These are phyloP conservation scores for Phylloscopus trochiloides DNA, from an alignment of 2,113 vertebrate species.

Conservation along the genomic window DNA sequence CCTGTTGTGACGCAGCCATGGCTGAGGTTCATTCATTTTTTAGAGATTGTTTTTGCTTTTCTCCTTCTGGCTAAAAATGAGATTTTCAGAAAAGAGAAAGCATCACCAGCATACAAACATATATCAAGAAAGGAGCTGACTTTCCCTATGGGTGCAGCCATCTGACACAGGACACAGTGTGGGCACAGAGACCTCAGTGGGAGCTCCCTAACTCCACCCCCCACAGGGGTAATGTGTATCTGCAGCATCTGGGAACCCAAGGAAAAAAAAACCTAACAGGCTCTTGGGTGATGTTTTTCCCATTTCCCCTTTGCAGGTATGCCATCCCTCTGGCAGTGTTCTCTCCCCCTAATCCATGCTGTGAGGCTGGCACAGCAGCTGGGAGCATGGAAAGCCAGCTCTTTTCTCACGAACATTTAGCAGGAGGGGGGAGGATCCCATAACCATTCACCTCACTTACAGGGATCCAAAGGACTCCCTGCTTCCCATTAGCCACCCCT, in stretches of 20 bases:
- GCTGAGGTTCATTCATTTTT: constrained; percentile 25
- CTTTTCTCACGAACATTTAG: not conserved
- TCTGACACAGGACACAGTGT: not conserved
- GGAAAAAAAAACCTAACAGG: not conserved
- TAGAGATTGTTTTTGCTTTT: not conserved
- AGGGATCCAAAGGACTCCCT: not conserved
- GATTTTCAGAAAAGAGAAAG: not conserved
- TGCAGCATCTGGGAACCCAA: not conserved
- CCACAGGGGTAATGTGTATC: accelerated
- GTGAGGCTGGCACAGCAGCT: not conserved
- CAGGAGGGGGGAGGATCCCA: not conserved
- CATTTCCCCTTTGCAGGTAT: not conserved
- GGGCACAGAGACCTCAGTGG: accelerated
- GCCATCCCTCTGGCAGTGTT: not conserved
- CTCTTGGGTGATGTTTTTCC: not conserved
- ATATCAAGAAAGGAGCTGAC: not conserved
- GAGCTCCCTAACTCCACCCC: not conserved
- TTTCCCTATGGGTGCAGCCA: not conserved
- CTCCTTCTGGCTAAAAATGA: constrained; percentile 1
- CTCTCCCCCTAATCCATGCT: not conserved
- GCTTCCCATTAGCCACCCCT: not conserved
- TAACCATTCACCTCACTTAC: accelerated
- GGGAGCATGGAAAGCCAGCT: not conserved
- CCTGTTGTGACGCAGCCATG: not conserved
- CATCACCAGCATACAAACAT: not conserved